Evolutionary conservation across 2,888 invertebrate genomes (phyloP), one percentile per base, ranked within the genome.

Genomic region (Dasysyrphus tricinctus): DNA sequence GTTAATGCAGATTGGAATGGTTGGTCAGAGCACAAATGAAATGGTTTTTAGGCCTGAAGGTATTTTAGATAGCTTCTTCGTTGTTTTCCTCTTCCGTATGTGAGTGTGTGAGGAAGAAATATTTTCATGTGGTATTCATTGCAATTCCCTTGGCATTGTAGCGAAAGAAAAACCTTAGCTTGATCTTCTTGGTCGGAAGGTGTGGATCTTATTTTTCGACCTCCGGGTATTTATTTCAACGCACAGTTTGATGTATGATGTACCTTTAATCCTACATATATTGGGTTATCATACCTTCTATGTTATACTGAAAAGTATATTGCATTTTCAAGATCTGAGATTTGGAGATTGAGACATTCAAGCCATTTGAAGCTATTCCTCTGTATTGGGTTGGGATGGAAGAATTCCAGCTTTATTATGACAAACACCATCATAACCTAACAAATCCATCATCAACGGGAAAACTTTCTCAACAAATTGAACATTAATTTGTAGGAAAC

Each of bases 1-100:
- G 80, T 80, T 80, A 76, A 76, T 67, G 67, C 67, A 74, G 72
- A 51, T 42, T 49, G 44, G 59, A 61, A 42, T 51, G 57, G 56
- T 73, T 24, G 24, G 61, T 79, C 69, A 39, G 44, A 24, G 24
- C 24, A 24, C 24, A 24, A 24, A 7, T 49, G 67, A 49, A 67
- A 80, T 63, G 56, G 54, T 56, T 70, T 72, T 70, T 19, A 69
- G 51, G 49, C 63, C 72, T 56, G 4, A 44, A 59, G 81, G 81
- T 67, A 51, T 73, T 61, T 67, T n/a, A 32, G 54, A 77, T 34
- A 63, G n/a, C 75, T 80, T 69, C 61, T 61, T 59, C 44, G 29
- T 56, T 42, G 42, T 56, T 42, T 59, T 61, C 37, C 73, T 78
- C 57, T 76, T 75, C 70, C 54, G 65, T 69, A 54, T 39, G 34